These are phyloP conservation scores for Zelostemma sp. DNA, from an alignment of 1,140 invertebrate genomes.

Conservation along the genomic window DNA sequence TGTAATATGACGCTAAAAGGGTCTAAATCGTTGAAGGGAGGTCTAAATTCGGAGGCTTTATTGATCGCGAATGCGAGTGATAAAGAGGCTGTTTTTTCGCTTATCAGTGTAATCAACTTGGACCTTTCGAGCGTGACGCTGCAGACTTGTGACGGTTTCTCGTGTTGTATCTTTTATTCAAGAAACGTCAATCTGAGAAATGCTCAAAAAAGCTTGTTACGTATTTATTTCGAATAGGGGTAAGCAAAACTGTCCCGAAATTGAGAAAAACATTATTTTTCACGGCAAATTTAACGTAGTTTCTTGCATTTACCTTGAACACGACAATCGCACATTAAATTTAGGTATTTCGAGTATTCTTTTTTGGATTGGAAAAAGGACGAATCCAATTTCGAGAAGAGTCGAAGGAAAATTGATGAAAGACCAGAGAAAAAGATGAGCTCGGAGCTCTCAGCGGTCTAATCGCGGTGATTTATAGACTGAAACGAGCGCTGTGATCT, in stretches of 20 bases:
- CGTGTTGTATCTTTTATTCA: background rate
- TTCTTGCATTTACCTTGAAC: background rate
- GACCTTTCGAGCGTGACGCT: slow-evolving; percentile 28
- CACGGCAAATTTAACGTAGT: background rate
- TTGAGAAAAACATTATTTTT: too few species aligned
- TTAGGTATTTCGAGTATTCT: background rate
- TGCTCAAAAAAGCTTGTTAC: background rate
- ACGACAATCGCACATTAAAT: slow-evolving; percentile 1
- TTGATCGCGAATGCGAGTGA: too few species aligned
- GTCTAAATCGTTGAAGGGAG: too few species aligned
- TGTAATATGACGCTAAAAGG: too few species aligned
- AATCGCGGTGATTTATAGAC: slow-evolving; percentile 56
- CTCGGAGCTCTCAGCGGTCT: slow-evolving; percentile 47
- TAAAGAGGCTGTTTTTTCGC: too few species aligned
- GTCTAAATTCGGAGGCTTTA: too few species aligned
- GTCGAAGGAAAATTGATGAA: slow-evolving; percentile 30
- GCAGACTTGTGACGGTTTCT: slow-evolving; percentile 27
- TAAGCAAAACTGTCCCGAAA: background rate
- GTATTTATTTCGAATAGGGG: background rate
- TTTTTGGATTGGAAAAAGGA: background rate
- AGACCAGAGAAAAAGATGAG: slow-evolving; percentile 29
- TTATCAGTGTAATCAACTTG: too few species aligned
- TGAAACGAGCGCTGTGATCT: slow-evolving; percentile 66
- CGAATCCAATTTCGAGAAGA: slow-evolving; percentile 7
- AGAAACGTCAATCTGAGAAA: background rate